A percentile compares a stretch with the other conserved stretches of the same genome.
Evolutionary conservation across 2,888 invertebrate genomes (phyloP).

Genomic region (Tenthredo mesomela): DNA sequence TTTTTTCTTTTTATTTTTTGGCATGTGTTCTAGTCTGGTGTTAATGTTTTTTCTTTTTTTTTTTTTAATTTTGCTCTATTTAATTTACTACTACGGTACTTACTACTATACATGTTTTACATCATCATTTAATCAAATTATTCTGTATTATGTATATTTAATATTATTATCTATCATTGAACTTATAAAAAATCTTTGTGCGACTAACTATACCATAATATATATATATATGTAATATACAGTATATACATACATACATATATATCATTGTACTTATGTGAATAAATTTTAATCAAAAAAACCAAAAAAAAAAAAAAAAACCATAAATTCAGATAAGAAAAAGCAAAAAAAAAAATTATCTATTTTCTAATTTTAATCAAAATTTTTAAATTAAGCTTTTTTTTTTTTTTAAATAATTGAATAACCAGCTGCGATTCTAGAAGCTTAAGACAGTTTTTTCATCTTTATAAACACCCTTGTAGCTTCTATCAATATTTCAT

Average conservation of each 20-base stretch:
- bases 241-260: not conserved
- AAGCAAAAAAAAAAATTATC: not conserved
- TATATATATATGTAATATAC: not conserved
- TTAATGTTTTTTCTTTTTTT: not conserved
- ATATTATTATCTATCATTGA: slow-evolving; percentile 4
- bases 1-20: not conserved
- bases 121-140: not conserved
- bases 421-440: not conserved
- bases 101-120: not conserved
- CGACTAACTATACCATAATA: slow-evolving; percentile 17
- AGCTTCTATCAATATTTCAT: slow-evolving; percentile 79
- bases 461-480: slow-evolving; percentile 32
- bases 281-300: slow-evolving; percentile 32
- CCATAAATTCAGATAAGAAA: not conserved
- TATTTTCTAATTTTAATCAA: not conserved
- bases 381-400: not conserved
- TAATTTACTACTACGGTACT: not conserved
- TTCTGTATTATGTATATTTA: slow-evolving; percentile 13
- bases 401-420: not conserved
- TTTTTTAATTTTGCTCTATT: not conserved
- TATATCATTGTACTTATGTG: slow-evolving; percentile 37
- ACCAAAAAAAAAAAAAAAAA: not conserved
- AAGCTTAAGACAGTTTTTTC: slow-evolving; percentile 49
- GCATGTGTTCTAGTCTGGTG: slow-evolving; percentile 40
- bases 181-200: not conserved